These are phyloP conservation scores for Eristalis tenax DNA, from an alignment of 2,888 invertebrate genomes.

Conservation along the genomic window DNA sequence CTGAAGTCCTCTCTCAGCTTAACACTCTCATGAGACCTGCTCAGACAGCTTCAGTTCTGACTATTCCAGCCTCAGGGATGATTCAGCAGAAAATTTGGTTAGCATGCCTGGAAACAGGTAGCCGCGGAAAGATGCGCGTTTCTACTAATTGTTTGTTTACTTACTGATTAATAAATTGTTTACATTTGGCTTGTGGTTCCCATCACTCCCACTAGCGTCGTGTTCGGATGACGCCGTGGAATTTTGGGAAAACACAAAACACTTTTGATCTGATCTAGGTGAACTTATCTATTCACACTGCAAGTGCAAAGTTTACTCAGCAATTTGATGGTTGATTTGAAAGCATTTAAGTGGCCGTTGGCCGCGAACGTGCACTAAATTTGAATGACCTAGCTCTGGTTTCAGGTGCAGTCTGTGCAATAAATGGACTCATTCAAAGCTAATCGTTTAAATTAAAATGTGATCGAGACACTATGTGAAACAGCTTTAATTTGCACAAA, in stretches of 20 bases:
- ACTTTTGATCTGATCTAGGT: neutral
- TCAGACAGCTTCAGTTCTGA: too few relatives aligned
- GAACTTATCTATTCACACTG: neutral
- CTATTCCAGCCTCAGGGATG: too few relatives aligned
- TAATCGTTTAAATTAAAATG: too few relatives aligned
- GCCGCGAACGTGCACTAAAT: neutral
- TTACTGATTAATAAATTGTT: neutral
- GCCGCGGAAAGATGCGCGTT: neutral
- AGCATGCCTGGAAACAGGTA: neutral
- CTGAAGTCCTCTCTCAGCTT: too few relatives aligned
- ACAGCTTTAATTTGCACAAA: too few relatives aligned
- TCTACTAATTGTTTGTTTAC: neutral
- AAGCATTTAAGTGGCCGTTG: neutral
- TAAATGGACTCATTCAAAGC: too few relatives aligned
- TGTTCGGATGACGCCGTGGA: neutral
- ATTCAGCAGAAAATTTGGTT: too few relatives aligned
- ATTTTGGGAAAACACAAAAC: neutral
- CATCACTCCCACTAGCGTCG: neutral
- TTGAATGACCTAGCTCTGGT: neutral
- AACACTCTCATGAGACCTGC: too few relatives aligned
- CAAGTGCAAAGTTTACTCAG: neutral
- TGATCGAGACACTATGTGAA: too few relatives aligned
- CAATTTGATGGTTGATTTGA: neutral
- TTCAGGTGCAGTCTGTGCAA: neutral
- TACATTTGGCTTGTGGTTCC: neutral